A percentile compares a stretch with the other conserved stretches of the same genome.
phyloP scores from a whole-genome alignment of 2,797 vertebrate genomes.

The Chelon auratus region DNA sequence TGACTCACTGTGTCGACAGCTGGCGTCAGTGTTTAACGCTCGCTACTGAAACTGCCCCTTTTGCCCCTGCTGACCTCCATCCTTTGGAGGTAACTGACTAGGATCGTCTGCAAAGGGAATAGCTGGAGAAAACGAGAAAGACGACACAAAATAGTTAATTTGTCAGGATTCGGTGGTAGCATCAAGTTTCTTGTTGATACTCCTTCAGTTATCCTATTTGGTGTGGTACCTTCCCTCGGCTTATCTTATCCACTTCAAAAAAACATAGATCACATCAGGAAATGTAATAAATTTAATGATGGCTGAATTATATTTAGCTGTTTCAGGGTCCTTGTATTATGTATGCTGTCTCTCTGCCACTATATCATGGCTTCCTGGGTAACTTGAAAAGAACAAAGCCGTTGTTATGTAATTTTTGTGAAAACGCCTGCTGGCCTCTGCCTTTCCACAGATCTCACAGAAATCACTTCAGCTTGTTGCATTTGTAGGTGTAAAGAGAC shows the following conservation, averaged over 20 bases:
- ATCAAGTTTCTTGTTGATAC: not conserved
- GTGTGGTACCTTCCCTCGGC: not conserved
- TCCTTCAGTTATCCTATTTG: not conserved
- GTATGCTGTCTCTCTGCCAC: not conserved
- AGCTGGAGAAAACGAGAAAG: constrained; percentile 71
- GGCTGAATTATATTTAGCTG: not conserved
- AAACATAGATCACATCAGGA: not conserved
- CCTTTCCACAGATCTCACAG: too few species aligned
- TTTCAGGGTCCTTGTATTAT: not conserved
- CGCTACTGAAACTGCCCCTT: constrained; percentile 83
- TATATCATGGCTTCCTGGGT: not conserved
- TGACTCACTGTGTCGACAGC: constrained; percentile 46
- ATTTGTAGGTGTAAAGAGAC: too few species aligned
- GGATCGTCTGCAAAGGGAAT: constrained; percentile 88
- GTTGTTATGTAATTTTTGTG: not conserved
- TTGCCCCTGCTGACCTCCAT: constrained; percentile 66
- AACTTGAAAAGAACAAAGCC: not conserved
- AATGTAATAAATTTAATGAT: not conserved
- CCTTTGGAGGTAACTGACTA: constrained; percentile 85
- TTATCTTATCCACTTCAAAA: not conserved
- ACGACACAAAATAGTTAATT: constrained; percentile 3
- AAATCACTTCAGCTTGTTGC: too few species aligned
- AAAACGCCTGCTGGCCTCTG: too few species aligned
- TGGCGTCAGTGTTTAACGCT: constrained; percentile 5
- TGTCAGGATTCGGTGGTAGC: not conserved